phyloP scores from a whole-genome alignment of 2,888 invertebrate genomes.

The Rosalia funebris region DNA sequence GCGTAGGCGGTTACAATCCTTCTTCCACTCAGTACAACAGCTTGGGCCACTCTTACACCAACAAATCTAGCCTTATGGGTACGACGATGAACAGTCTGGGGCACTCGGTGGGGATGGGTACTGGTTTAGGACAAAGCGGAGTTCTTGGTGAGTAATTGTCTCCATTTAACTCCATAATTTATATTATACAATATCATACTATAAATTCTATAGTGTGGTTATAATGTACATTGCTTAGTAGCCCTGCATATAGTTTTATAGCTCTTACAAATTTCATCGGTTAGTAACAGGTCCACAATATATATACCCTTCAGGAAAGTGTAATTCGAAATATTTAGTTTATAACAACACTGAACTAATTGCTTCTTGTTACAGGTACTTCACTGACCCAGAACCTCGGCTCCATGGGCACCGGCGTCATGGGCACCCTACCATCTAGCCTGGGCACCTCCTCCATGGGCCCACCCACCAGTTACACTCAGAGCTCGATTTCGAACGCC shows the following conservation, averaged over 20 bases:
- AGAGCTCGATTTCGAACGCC: constrained; percentile 65
- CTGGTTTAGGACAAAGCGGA: constrained; percentile 53
- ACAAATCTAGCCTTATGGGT: constrained; percentile 52
- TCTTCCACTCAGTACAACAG: constrained; percentile 58
- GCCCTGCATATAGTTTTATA: too few species aligned
- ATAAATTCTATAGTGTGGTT: too few species aligned
- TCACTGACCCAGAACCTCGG: constrained; percentile 47
- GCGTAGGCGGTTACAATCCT: constrained; percentile 47
- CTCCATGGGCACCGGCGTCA: constrained; percentile 44
- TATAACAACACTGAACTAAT: too few species aligned
- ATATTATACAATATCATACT: not conserved
- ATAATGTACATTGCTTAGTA: too few species aligned
- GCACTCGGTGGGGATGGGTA: constrained; percentile 48
- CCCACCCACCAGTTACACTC: constrained; percentile 67
- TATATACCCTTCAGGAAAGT: too few species aligned
- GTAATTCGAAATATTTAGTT: too few species aligned
- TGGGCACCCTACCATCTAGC: constrained; percentile 61
- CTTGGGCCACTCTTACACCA: constrained; percentile 55
- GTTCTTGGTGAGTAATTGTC: constrained; percentile 44
- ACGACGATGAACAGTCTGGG: constrained; percentile 46
- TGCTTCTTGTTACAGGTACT: constrained; percentile 45
- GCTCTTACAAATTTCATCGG: too few species aligned
- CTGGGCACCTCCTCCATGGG: constrained; percentile 65
- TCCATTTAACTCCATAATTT: constrained; percentile 7
- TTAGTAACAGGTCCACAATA: too few species aligned